These are phyloP conservation scores for Kradibia gibbosae DNA, from an alignment of 1,140 invertebrate species.

Conservation along the genomic window DNA sequence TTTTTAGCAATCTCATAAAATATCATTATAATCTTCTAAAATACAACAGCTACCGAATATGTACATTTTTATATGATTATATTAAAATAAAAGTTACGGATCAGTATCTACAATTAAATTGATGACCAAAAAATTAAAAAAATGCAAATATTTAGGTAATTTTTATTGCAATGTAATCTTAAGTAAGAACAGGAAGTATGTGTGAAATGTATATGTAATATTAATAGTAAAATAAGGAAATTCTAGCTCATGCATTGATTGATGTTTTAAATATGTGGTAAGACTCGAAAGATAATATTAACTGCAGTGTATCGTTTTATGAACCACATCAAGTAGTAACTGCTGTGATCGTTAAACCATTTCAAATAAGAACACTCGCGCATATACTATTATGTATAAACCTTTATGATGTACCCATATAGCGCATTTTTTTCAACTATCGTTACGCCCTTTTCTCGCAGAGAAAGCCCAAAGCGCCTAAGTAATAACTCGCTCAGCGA, in stretches of 20 bases:
- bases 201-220: too few species aligned
- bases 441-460: background rate
- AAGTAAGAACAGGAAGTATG: too few species aligned
- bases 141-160: too few species aligned
- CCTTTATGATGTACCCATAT: conserved; percentile 5
- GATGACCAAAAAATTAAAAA: background rate
- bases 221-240: too few species aligned
- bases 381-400: conserved; percentile 13
- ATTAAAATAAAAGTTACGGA: too few species aligned
- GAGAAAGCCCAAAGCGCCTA: conserved; percentile 32
- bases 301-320: conserved; percentile 27
- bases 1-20: too few species aligned
- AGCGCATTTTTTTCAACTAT: conserved; percentile 5
- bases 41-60: too few species aligned
- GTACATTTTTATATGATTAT: too few species aligned
- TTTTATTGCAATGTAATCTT: too few species aligned
- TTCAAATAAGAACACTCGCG: conserved; percentile 34
- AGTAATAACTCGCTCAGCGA: conserved; percentile 19
- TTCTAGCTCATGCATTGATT: background rate
- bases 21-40: too few species aligned
- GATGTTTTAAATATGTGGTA: background rate
- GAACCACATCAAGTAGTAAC: conserved; percentile 35
- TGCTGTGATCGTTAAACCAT: conserved; percentile 33
- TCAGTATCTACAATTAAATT: background rate
- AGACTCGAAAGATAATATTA: conserved; percentile 4